Evolutionary conservation across 2,888 invertebrate species (phyloP).

Genomic region (Caenorhabditis zanzibari): DNA sequence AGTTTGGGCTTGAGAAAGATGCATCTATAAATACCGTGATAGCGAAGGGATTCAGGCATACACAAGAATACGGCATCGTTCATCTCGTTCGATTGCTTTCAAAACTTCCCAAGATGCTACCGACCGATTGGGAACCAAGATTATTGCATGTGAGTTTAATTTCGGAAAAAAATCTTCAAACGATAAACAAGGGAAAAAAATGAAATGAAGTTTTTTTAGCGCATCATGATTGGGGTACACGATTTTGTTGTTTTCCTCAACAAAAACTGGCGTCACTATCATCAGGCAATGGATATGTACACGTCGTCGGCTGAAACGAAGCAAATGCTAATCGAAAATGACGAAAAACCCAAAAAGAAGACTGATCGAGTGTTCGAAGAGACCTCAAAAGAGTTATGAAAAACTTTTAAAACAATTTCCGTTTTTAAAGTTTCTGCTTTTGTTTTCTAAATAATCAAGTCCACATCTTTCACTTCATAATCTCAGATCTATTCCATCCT

Average conservation of each 20-base stretch:
- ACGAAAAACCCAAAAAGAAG: no score
- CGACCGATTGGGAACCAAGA: conserved; percentile 27
- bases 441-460: no score
- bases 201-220: conserved; percentile 39
- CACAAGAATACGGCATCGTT: conserved; percentile 60
- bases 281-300: conserved; percentile 29
- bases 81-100: conserved; percentile 67
- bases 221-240: conserved; percentile 39
- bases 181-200: background rate
- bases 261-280: conserved; percentile 56
- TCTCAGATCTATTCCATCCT: no score
- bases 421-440: no score
- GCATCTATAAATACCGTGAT: background rate
- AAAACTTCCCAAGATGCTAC: conserved; percentile 41
- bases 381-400: no score
- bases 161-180: background rate
- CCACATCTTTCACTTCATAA: no score
- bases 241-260: conserved; percentile 65
- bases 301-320: conserved; percentile 3
- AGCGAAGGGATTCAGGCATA: conserved; percentile 49
- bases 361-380: no score
- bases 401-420: no score
- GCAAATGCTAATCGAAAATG: background rate
- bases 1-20: background rate
- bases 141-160: background rate